Evolutionary conservation across 2,797 vertebrate species (phyloP).

Genomic region (Eulemur mongoz): DNA sequence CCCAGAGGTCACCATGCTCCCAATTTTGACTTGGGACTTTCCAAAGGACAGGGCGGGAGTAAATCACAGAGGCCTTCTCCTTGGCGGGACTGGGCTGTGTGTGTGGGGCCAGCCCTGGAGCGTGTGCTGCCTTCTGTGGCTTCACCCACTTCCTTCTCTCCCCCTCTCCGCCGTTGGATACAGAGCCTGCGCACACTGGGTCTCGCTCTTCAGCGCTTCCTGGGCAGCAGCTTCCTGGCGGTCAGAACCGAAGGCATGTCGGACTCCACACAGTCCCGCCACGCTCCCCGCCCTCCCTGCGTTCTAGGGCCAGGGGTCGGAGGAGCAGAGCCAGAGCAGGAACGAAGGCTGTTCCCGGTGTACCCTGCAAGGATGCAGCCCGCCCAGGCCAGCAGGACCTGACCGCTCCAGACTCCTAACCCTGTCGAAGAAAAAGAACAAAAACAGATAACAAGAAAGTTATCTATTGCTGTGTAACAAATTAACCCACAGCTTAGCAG

Average conservation of each 20-base stretch:
- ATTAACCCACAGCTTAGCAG: background rate
- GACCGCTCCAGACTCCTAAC: background rate
- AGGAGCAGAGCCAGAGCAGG: background rate
- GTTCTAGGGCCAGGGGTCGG: background rate
- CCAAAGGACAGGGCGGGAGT: rapidly evolving
- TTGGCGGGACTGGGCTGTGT: background rate
- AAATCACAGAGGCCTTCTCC: background rate
- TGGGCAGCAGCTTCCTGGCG: background rate
- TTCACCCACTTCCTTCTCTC: background rate
- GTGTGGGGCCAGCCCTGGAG: background rate
- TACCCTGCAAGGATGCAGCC: background rate
- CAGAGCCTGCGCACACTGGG: background rate
- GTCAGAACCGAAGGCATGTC: background rate
- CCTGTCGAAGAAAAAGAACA: background rate
- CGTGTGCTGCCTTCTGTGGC: background rate
- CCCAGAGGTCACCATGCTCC: background rate
- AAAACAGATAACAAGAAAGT: background rate
- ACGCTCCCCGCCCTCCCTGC: background rate
- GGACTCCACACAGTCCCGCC: background rate
- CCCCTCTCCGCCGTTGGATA: rapidly evolving
- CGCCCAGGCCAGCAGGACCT: background rate
- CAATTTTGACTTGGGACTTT: background rate
- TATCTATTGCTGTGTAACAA: background rate
- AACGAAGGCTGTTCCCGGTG: background rate
- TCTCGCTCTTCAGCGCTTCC: no score